phyloP scores from a whole-genome alignment of 2,113 vertebrate species.

The Fregata magnificens region DNA sequence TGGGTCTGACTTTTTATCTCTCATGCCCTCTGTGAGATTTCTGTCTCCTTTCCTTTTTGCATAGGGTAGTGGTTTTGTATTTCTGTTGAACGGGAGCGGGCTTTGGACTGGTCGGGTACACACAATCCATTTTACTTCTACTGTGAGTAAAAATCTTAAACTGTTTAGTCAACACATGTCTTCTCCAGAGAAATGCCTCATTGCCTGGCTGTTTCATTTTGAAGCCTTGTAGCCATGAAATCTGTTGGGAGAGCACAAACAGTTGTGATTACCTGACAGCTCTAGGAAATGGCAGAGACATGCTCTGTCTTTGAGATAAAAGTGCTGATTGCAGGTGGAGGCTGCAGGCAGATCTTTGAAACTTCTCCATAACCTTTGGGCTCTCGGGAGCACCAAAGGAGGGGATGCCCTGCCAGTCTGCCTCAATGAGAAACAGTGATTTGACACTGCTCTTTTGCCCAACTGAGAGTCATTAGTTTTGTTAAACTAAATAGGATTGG shows the following conservation, averaged over 20 bases:
- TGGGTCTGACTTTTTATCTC: not conserved
- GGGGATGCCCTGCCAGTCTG: not conserved
- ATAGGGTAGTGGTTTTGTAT: not conserved
- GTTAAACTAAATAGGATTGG: not conserved
- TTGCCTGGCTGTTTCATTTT: conserved; percentile 20
- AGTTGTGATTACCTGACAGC: conserved; percentile 45
- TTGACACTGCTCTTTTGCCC: not conserved
- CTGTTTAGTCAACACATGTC: conserved; percentile 2
- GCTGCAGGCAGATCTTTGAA: conserved; percentile 4
- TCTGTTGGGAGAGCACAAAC: conserved; percentile 37
- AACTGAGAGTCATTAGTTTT: not conserved
- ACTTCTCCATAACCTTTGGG: not conserved
- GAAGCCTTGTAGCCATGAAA: conserved; percentile 38
- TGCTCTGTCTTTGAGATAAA: not conserved
- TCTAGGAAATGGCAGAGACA: conserved; percentile 20
- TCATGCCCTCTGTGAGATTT: not conserved
- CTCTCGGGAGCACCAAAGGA: not conserved
- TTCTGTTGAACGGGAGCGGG: not conserved
- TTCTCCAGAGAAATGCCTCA: not conserved
- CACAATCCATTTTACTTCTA: not conserved
- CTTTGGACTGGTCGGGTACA: not conserved
- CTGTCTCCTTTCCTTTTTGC: not conserved
- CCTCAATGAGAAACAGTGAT: not conserved
- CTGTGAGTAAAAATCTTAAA: not conserved
- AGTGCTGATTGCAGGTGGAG: not conserved